These are phyloP conservation scores for Tetrao urogallus DNA, from an alignment of 2,113 vertebrate species.

Conservation along the genomic window DNA sequence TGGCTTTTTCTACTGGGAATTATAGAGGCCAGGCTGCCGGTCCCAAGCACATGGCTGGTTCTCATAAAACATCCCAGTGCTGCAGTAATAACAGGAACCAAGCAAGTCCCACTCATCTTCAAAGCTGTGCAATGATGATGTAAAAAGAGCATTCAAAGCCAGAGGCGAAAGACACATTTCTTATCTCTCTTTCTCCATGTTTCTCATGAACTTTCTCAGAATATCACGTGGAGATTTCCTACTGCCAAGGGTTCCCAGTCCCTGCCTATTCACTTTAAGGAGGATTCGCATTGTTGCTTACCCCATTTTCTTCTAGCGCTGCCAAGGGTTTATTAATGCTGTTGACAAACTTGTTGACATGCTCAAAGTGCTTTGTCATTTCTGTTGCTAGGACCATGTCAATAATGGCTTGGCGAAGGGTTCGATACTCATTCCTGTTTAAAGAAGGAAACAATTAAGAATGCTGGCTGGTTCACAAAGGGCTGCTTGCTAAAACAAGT, in stretches of 20 bases:
- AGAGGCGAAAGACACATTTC: not conserved
- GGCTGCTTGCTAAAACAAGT: conserved; percentile 31
- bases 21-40: not conserved
- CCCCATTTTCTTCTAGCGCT: conserved; percentile 89
- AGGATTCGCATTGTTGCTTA: conserved; percentile 73
- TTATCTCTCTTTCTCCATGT: not conserved
- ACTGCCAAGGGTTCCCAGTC: not conserved
- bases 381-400: conserved; percentile 99
- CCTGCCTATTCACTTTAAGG: not conserved
- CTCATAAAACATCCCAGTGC: not conserved
- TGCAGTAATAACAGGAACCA: not conserved
- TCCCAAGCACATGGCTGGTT: not conserved
- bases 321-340: conserved; percentile 97
- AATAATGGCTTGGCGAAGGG: conserved; percentile 92
- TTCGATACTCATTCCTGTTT: conserved; percentile 93
- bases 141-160: not conserved
- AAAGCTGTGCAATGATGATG: not conserved
- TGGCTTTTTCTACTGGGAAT: not conserved
- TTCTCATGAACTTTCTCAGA: conserved; percentile 22
- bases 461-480: conserved; percentile 16
- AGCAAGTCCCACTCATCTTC: not conserved
- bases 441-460: conserved; percentile 56
- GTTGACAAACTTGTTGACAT: conserved; percentile 99
- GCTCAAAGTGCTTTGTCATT: conserved; percentile 99
- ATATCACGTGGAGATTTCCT: not conserved